Evolutionary conservation across 2,797 vertebrate species (phyloP).

Genomic region (Forpus xanthops): DNA sequence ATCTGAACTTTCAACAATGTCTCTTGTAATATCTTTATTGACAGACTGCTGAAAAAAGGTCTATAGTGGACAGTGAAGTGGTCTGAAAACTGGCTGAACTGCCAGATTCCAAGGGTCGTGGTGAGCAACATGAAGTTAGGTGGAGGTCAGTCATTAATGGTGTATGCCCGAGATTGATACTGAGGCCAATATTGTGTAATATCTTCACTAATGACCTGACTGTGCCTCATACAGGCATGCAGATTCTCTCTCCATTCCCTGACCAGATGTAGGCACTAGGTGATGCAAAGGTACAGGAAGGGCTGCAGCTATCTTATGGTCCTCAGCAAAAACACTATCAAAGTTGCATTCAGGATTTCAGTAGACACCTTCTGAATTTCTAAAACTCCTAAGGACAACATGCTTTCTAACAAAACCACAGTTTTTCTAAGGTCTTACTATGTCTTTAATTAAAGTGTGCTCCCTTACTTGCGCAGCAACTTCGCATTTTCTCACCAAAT

Average conservation of each 20-base stretch:
- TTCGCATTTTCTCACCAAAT: background rate
- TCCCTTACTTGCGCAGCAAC: background rate
- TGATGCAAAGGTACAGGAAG: background rate
- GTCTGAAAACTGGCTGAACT: background rate
- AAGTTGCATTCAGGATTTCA: background rate
- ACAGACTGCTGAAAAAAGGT: background rate
- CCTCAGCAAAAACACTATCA: background rate
- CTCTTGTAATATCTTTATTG: background rate
- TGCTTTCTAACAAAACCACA: background rate
- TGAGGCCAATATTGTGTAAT: background rate
- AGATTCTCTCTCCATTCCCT: background rate
- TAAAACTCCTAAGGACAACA: background rate
- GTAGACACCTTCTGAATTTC: background rate
- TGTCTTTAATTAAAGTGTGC: background rate
- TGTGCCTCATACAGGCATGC: background rate
- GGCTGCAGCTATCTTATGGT: background rate
- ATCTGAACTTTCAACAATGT: background rate
- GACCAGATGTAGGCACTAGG: background rate
- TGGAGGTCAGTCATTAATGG: background rate
- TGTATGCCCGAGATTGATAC: background rate
- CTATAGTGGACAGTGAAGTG: background rate
- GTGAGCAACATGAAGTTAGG: background rate
- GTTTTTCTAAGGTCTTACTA: background rate
- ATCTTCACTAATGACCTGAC: background rate
- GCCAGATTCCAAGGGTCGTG: background rate